Conservation (phyloP, 2,113 vertebrate species). For the Chaetops frenatus region DNA sequence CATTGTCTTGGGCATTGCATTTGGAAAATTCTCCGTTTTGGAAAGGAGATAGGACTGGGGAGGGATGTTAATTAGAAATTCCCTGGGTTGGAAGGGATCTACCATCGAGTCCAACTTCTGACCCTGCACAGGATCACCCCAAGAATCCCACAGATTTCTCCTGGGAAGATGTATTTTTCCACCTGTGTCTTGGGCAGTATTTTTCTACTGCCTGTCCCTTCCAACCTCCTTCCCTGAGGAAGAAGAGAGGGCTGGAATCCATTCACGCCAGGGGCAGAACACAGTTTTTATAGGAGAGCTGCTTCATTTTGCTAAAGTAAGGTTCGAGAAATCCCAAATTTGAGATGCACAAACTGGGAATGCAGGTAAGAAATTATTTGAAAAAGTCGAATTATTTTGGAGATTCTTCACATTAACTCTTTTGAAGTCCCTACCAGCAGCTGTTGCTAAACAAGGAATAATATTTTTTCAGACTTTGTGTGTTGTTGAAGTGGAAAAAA, state of each 20-base stretch:
- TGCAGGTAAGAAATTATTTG: background rate
- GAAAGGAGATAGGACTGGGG: background rate
- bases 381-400: background rate
- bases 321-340: background rate
- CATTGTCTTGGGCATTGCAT: rapidly evolving
- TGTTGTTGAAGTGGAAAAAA: background rate
- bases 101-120: background rate
- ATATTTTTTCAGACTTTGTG: background rate
- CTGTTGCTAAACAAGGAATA: background rate
- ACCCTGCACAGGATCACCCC: background rate
- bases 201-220: background rate
- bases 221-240: background rate
- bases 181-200: background rate
- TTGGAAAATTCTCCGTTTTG: background rate
- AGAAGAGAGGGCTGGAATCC: background rate
- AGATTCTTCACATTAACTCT: background rate
- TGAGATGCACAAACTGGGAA: background rate
- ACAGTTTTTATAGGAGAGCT: background rate
- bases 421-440: background rate
- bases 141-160: background rate
- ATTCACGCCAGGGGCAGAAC: background rate
- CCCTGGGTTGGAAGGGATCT: background rate
- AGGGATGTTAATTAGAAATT: background rate
- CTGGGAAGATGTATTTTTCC: background rate
- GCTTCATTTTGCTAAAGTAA: background rate